These are phyloP conservation scores for Chunga burmeisteri DNA, from an alignment of 2,113 vertebrate species.

Conservation along the genomic window DNA sequence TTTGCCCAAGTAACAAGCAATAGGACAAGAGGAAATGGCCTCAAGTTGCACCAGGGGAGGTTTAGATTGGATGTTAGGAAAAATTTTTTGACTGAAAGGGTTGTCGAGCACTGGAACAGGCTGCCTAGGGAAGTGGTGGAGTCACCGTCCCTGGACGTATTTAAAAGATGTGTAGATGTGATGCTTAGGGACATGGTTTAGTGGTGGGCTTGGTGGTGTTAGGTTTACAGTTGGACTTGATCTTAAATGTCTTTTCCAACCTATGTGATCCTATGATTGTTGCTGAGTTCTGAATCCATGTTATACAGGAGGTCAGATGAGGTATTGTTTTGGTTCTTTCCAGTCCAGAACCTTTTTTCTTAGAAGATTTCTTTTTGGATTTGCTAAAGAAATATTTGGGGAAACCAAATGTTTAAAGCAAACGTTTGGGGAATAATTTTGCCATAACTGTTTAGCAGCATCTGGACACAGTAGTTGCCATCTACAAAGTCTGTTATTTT, in stretches of 20 bases:
- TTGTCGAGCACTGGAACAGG: not conserved
- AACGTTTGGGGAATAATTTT: not conserved
- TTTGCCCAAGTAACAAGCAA: not conserved
- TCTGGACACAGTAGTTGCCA: not conserved
- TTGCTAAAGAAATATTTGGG: not conserved
- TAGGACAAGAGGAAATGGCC: not conserved
- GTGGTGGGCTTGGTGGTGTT: not conserved
- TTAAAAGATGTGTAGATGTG: not conserved
- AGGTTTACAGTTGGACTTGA: rapidly evolving
- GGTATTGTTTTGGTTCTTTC: not conserved
- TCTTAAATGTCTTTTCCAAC: not conserved
- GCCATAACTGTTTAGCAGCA: not conserved
- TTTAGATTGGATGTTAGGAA: not conserved
- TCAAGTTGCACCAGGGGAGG: not conserved
- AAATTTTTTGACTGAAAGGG: not conserved
- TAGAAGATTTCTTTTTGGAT: not conserved
- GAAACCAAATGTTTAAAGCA: not conserved
- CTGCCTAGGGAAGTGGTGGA: not conserved
- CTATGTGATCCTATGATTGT: not conserved
- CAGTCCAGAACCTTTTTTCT: not conserved
- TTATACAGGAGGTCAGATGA: not conserved
- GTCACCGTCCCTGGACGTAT: not conserved
- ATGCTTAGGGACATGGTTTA: not conserved
- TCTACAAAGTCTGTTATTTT: not conserved
- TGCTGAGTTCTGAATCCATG: not conserved